Base-by-base conservation (phyloP, 2,797 vertebrate species). In the Chiloscyllium punctatum region DNA sequence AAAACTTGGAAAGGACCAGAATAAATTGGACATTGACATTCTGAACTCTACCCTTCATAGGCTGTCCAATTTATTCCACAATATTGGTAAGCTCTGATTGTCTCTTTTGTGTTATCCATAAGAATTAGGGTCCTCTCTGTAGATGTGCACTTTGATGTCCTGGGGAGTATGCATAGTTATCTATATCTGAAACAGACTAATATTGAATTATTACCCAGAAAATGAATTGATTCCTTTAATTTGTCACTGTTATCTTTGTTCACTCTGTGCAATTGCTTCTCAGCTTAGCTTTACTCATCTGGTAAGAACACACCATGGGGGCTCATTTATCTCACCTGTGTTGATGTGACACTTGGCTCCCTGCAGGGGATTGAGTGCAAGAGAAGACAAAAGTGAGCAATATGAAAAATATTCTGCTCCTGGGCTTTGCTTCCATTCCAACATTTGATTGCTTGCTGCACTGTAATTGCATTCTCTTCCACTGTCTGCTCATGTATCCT, bases 391-490 rank as follows among this genome's bases (percentile, higher is more conserved):
- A 66, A 71, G n/a, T 94, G n/a, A 68, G 66, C 71, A 94, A 71
- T 94, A 71, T 71, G 68, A 94, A 94, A 71, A 94, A 94, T 68
- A 94, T 48, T 42, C 37, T 71, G 66, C 66, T 69, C 66, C 91
- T 94, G 91, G 68, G 62, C 18, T 68, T 94, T 48, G 37, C 91
- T 71, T 69, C 66, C 91, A 69, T 42, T 30, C 7, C 18, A 68
- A 69, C 42, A 87, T 90, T 90, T 53, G 87, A 90, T 90, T 42
- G 62, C 66, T 69, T 94, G 66, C n/a, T 42, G 18, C 62, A 71
- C 66, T 11, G 62, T 94, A 94, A 94, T 94, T 94, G 66, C 66
- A 71, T 69, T 94, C 91, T 68, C 90, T 94, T 69, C 42, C 62
- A 23, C 0, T 94, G 66, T 13, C n/a, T 94, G 91, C 18, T 69